A percentile compares a stretch with the other conserved stretches of the same genome.
Evolutionary conservation across 2,113 vertebrate species (phyloP).

Genomic region (Salvelinus alpinus): DNA sequence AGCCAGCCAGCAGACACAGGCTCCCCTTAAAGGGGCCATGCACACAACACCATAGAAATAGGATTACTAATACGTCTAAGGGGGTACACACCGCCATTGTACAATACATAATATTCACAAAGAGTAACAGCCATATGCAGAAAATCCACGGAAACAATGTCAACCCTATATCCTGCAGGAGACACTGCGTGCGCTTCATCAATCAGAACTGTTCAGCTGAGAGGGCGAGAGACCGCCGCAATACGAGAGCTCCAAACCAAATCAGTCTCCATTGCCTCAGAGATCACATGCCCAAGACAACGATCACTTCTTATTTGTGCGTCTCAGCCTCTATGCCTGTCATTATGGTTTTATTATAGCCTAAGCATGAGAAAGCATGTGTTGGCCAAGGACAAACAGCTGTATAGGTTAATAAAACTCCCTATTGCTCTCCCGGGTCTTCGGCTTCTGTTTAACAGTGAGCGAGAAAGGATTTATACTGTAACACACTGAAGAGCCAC

Average conservation of each 20-base stretch:
- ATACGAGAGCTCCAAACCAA: conserved; percentile 7
- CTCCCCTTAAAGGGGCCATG: conserved; percentile 48
- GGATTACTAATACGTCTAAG: conserved; percentile 12
- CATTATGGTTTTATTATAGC: conserved; percentile 24
- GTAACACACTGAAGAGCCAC: not conserved
- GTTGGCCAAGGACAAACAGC: conserved; percentile 22
- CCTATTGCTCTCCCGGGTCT: conserved; percentile 14
- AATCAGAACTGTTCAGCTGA: conserved; percentile 35
- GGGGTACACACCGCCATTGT: not conserved
- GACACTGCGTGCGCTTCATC: conserved; percentile 25
- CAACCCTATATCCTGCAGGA: conserved; percentile 28
- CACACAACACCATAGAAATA: conserved; percentile 38
- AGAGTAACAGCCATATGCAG: conserved; percentile 55
- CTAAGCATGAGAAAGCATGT: conserved; percentile 20
- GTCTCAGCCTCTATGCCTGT: conserved; percentile 17
- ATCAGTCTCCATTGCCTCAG: conserved; percentile 30
- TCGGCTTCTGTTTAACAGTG: not conserved
- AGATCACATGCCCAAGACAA: conserved; percentile 29
- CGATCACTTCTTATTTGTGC: conserved; percentile 22
- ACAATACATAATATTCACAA: conserved; percentile 47
- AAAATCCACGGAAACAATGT: conserved; percentile 45
- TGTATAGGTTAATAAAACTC: conserved; percentile 15
- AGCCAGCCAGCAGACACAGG: conserved; percentile 59
- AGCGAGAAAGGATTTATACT: not conserved
- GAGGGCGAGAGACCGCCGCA: conserved; percentile 9